Evolutionary conservation across 30 jellyfish, hydroid and myxozoan genomes (phyloP), one percentile per base, ranked within the genome.

Genomic region (Hydra vulgaris): DNA sequence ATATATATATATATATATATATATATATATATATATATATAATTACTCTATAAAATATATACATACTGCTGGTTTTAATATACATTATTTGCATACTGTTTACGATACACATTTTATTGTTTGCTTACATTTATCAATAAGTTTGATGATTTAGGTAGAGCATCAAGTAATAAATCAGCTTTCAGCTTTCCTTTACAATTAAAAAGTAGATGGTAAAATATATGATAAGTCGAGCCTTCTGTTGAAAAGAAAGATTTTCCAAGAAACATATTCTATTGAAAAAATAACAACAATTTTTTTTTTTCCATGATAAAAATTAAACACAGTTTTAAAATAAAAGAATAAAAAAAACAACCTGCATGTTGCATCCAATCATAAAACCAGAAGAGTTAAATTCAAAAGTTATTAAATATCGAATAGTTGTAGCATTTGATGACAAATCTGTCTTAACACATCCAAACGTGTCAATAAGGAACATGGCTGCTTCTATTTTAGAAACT

Each of bases 401-500:
- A 24, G 95, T 87, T 22, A 75, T 81, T 70, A 84, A 83, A 73
- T 82, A 27, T 0, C 93, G 79, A 74, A 53, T 74, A 72, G 93
- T 76, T 7, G 98, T 83, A 0, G 96, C 96, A 77, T 89, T 79
- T 74, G 78, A 52, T 25, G 96, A 92, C 26, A 92, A 89, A 73
- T 83, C 78, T 54, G 98, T 83, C 71, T 79, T 87, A 61, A 95
- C 98, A 25, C 81, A 72, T 22, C 94, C 89, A 81, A 92, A 92
- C 53, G 98, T 84, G 5, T 81, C 98, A 73, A 92, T 53, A 40
- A 92, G 52, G 20, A 94, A 87, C 83, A 87, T 56, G 21, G 90
- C 98, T 7, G 98, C 96, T 53, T 83, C 95, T 84, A 92, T 76
- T 76, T 87, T 91, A 70, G 82, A 84, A 24, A 86, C 98, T 91